Conservation (phyloP, 2,888 invertebrate genomes). For the Lasius platythorax region DNA sequence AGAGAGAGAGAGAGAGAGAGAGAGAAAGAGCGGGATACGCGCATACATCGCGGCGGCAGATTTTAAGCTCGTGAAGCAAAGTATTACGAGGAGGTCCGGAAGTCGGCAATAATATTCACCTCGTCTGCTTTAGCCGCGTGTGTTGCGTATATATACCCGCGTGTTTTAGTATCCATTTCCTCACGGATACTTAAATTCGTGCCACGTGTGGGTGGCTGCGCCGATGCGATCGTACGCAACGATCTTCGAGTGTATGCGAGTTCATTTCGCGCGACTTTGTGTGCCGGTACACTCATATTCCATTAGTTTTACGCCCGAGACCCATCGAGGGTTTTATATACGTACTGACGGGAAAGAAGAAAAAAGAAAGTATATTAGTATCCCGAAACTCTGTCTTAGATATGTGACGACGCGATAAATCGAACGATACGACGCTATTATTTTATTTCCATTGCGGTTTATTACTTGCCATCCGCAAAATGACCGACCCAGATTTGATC, state of each 20-base stretch:
- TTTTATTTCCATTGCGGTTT: neutral
- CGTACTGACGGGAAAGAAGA: neutral
- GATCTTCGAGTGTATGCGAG: conserved; percentile 4
- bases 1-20: no score
- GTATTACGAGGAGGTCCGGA: conserved; percentile 35
- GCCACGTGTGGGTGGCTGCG: neutral
- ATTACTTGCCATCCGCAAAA: neutral
- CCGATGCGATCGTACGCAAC: conserved; percentile 20
- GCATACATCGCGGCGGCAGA: conserved; percentile 9
- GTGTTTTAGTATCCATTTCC: conserved; percentile 51
- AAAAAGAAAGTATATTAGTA: conserved; percentile 25
- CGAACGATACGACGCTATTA: neutral
- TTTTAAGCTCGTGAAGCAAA: conserved; percentile 36
- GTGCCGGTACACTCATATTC: conserved; percentile 66
- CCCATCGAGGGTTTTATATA: conserved; percentile 38
- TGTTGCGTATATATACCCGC: neutral
- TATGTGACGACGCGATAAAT: conserved; percentile 8
- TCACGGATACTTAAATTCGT: conserved; percentile 61
- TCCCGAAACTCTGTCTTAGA: conserved; percentile 8
- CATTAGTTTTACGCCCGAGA: conserved; percentile 70
- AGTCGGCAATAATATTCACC: conserved; percentile 58
- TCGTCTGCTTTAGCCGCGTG: conserved; percentile 34
- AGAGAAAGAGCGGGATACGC: neutral
- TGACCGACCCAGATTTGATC: neutral
- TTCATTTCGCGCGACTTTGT: conserved; percentile 57